A percentile compares a stretch with the other conserved stretches of the same genome.
These are phyloP conservation scores for Sciurus niger DNA, from an alignment of 2,113 vertebrate species.

Conservation along the genomic window DNA sequence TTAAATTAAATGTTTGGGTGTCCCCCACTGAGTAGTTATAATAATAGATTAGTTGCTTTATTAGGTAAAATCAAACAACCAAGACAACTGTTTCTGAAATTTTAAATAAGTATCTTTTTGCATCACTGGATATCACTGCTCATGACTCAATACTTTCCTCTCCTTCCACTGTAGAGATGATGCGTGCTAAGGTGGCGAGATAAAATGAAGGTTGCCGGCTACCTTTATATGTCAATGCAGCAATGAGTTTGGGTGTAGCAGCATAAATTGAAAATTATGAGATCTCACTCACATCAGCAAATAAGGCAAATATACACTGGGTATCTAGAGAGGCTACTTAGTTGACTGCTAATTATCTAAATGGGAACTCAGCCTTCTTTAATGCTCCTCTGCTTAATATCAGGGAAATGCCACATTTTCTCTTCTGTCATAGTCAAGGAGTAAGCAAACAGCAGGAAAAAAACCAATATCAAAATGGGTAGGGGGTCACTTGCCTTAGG, in stretches of 20 bases:
- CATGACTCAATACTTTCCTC: neutral
- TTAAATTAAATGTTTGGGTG: neutral
- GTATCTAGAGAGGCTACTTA: neutral
- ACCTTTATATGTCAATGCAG: neutral
- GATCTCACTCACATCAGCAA: neutral
- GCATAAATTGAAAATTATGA: constrained; percentile 25
- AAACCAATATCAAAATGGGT: neutral
- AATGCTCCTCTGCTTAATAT: neutral
- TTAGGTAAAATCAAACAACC: neutral
- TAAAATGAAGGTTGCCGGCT: neutral
- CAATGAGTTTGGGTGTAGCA: neutral
- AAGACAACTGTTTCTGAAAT: neutral
- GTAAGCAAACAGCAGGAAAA: neutral
- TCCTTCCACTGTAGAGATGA: neutral
- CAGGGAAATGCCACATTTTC: neutral
- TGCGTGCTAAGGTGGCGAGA: neutral
- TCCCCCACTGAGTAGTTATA: neutral
- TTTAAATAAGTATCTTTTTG: neutral
- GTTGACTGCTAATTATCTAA: neutral
- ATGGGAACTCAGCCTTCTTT: neutral
- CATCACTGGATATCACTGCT: no score
- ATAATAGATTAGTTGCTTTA: neutral
- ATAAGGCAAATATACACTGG: neutral
- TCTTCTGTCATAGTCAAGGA: neutral
- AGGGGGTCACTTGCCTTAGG: neutral